These are phyloP conservation scores for Sardinella longiceps DNA, from an alignment of 2,797 vertebrate genomes.

Conservation along the genomic window DNA sequence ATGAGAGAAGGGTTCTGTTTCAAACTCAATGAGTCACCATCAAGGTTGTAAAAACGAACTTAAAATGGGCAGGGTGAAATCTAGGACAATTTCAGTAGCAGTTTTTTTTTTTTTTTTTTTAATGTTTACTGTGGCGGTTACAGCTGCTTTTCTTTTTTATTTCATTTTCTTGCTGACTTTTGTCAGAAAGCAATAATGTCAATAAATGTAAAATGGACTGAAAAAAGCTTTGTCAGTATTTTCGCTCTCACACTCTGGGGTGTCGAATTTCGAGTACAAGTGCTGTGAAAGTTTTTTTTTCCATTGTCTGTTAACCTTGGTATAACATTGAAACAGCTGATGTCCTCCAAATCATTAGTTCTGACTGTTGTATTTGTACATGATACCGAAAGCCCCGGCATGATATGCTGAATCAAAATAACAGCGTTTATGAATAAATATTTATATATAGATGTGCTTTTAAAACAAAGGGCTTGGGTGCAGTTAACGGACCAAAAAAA, in stretches of 20 bases:
- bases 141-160: not conserved
- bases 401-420: conserved; percentile 4
- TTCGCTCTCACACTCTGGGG: not conserved
- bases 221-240: conserved; percentile 21
- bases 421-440: not conserved
- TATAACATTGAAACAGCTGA: conserved; percentile 25
- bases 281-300: conserved; percentile 20
- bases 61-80: conserved; percentile 16
- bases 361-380: conserved; percentile 20
- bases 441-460: conserved; percentile 1
- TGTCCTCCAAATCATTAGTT: conserved; percentile 18
- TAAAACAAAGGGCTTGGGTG: not conserved
- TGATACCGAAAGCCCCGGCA: not conserved
- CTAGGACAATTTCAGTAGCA: not conserved
- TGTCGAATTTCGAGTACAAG: conserved; percentile 13
- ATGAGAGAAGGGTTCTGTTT: conserved; percentile 33
- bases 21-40: conserved; percentile 20
- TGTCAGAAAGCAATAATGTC: conserved; percentile 10
- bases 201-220: not conserved
- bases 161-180: conserved; percentile 2
- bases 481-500: conserved; percentile 18
- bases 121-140: conserved; percentile 11
- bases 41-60: not conserved
- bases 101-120: no score
- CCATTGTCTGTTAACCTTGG: conserved; percentile 26